A percentile compares a stretch with the other conserved stretches of the same genome.
Conservation (phyloP, 1,140 invertebrate genomes). For the Sarcophaga bullata region DNA sequence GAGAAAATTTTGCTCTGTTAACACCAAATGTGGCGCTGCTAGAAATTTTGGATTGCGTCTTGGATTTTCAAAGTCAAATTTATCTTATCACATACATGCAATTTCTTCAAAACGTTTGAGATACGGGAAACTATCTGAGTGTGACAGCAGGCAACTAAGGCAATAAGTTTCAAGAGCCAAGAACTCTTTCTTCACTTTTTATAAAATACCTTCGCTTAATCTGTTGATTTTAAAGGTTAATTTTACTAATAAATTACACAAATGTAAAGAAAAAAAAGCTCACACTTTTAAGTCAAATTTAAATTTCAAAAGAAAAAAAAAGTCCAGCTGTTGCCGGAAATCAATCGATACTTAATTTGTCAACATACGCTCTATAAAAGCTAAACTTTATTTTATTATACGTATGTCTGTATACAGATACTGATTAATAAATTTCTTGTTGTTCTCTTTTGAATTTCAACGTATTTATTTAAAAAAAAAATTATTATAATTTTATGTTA, state of each 20-base stretch:
- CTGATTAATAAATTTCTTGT: not conserved
- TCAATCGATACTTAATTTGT: slow-evolving; percentile 7
- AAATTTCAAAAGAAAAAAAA: not conserved
- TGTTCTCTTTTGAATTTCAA: not conserved
- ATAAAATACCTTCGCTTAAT: too few relatives aligned
- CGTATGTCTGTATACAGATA: not conserved
- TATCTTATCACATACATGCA: too few relatives aligned
- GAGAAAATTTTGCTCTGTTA: too few relatives aligned
- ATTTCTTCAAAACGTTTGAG: too few relatives aligned
- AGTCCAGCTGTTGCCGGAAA: not conserved
- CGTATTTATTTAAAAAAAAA: not conserved
- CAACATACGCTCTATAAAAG: not conserved
- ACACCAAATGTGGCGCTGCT: too few relatives aligned
- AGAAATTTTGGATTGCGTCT: too few relatives aligned
- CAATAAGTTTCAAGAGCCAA: too few relatives aligned
- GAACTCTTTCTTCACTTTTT: too few relatives aligned
- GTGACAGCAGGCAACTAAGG: too few relatives aligned
- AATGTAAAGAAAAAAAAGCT: not conserved
- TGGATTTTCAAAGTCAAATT: too few relatives aligned
- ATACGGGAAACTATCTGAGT: too few relatives aligned
- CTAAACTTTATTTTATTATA: not conserved
- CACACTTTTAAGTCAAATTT: not conserved
- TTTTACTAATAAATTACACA: not conserved
- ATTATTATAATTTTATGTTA: not conserved
- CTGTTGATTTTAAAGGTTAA: not conserved